Conservation (phyloP, 2,888 invertebrate species). For the Argyra leucocephala region DNA sequence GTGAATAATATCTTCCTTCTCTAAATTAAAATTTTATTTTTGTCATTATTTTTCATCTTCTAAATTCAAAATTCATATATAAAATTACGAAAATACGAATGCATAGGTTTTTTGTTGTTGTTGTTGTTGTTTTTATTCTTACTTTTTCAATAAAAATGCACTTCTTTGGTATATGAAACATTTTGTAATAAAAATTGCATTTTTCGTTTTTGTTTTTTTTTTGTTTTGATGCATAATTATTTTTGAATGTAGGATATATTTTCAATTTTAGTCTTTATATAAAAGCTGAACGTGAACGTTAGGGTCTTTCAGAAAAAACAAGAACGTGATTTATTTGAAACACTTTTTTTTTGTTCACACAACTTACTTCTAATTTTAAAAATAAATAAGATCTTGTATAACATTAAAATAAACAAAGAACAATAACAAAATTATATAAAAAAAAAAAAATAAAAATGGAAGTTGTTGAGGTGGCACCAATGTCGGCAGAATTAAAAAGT, state of each 20-base stretch:
- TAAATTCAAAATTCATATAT: not conserved
- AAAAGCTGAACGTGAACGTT: slow-evolving; percentile 2
- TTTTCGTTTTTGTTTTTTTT: not conserved
- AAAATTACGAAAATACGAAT: not conserved
- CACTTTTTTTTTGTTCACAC: too few species aligned
- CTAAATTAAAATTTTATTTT: not conserved
- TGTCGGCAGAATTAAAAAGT: slow-evolving; percentile 45
- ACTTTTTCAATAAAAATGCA: not conserved
- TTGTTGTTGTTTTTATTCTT: not conserved
- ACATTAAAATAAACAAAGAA: too few species aligned
- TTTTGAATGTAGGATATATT: not conserved
- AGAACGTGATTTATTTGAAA: not conserved
- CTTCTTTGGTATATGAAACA: slow-evolving; percentile 1
- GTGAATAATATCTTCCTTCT: too few species aligned
- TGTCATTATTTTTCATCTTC: not conserved
- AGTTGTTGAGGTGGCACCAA: slow-evolving; percentile 28
- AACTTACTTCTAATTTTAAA: too few species aligned
- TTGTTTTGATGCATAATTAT: not conserved
- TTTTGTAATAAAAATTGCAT: not conserved
- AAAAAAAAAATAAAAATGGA: slow-evolving; percentile 36
- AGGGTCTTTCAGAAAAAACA: not conserved
- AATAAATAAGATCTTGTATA: too few species aligned
- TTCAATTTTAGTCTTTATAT: not conserved
- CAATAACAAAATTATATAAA: too few species aligned
- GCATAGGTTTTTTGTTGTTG: too few species aligned